phyloP scores from a whole-genome alignment of 2,888 invertebrate species.

The Aromia moschata region DNA sequence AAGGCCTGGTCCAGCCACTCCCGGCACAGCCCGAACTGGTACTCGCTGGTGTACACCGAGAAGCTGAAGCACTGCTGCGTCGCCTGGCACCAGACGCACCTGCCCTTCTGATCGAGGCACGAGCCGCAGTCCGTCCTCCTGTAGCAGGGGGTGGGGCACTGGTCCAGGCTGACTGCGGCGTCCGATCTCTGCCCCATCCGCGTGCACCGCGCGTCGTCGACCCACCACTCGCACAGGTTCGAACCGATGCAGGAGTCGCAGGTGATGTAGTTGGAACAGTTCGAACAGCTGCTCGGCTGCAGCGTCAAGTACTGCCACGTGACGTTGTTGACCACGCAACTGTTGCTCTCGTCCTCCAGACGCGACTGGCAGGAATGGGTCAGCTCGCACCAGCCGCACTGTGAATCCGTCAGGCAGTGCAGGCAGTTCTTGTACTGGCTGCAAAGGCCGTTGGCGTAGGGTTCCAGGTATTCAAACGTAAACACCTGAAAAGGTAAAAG shows the following conservation, averaged over 20 bases:
- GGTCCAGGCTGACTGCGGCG: constrained; percentile 72
- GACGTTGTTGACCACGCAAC: constrained; percentile 66
- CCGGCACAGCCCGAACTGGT: constrained; percentile 91
- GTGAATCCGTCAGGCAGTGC: constrained; percentile 86
- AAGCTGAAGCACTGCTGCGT: constrained; percentile 93
- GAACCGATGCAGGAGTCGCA: constrained; percentile 83
- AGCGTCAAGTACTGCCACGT: constrained; percentile 85
- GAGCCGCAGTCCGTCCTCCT: constrained; percentile 78
- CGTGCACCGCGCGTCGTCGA: constrained; percentile 86
- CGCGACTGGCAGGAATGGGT: constrained; percentile 77
- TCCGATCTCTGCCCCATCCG: constrained; percentile 75
- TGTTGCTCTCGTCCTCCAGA: constrained; percentile 72
- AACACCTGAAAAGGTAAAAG: constrained; percentile 68
- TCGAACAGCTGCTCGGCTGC: constrained; percentile 83
- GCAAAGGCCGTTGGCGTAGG: constrained; percentile 84
- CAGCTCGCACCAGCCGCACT: constrained; percentile 92
- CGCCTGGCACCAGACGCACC: constrained; percentile 96
- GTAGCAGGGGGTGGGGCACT: constrained; percentile 86
- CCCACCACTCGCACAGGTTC: constrained; percentile 90
- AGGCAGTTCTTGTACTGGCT: constrained; percentile 82
- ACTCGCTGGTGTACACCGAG: constrained; percentile 94
- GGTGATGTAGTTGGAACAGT: constrained; percentile 89
- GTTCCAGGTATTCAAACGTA: constrained; percentile 89
- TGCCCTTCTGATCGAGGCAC: constrained; percentile 80
- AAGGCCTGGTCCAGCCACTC: constrained; percentile 91